These are phyloP conservation scores for Elysia chlorotica DNA, from an alignment of 1,140 invertebrate genomes.

Conservation along the genomic window DNA sequence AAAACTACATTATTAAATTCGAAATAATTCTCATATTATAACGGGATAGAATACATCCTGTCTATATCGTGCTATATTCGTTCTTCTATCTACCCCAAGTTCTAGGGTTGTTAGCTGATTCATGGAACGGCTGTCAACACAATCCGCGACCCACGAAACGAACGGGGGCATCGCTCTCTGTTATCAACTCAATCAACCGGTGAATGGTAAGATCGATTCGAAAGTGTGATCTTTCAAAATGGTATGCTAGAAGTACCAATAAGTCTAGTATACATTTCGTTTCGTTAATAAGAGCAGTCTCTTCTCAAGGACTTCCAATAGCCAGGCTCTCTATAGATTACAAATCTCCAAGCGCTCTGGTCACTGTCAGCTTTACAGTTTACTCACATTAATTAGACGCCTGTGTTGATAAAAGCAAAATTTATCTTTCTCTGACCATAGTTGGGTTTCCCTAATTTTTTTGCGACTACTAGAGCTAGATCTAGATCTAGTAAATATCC, in stretches of 20 bases:
- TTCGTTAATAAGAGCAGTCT: slow-evolving; percentile 1
- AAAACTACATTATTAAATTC: background rate
- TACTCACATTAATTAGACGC: background rate
- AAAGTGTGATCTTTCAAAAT: too few relatives aligned
- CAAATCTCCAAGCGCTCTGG: background rate
- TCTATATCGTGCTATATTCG: background rate
- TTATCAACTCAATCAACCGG: slow-evolving; percentile 24
- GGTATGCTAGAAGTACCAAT: too few relatives aligned
- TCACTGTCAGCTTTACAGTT: background rate
- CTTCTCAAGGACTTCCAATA: background rate
- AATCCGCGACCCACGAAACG: slow-evolving; percentile 6
- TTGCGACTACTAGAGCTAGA: too few relatives aligned
- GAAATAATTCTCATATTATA: background rate
- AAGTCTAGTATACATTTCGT: too few relatives aligned
- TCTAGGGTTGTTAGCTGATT: slow-evolving; percentile 25
- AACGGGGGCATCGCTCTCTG: slow-evolving; percentile 24
- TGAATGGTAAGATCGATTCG: slow-evolving; percentile 2
- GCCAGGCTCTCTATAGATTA: background rate
- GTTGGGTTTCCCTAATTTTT: too few relatives aligned
- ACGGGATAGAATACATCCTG: background rate
- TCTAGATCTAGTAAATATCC: too few relatives aligned
- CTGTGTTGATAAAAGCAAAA: too few relatives aligned
- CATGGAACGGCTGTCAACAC: slow-evolving; percentile 34
- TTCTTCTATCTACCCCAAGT: background rate
- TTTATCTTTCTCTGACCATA: too few relatives aligned